Percentiles rank a stretch among this genome's conserved stretches.
These are phyloP conservation scores for Cyclophora punctaria DNA, from an alignment of 2,888 invertebrate genomes.

Conservation along the genomic window DNA sequence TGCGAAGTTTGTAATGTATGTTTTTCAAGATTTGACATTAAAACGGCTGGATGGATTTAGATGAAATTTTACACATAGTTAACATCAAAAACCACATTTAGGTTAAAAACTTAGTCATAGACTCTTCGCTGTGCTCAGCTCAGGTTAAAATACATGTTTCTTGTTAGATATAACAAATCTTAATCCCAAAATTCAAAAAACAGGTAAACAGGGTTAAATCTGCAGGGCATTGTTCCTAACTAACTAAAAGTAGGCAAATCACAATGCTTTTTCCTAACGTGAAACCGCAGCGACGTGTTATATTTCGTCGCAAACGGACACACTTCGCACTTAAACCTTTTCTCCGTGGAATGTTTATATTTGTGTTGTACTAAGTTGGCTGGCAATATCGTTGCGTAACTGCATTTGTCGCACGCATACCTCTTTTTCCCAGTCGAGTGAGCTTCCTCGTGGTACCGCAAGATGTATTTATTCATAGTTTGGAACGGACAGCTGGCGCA, in stretches of 20 bases:
- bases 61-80: too few relatives aligned
- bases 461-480: slow-evolving; percentile 63
- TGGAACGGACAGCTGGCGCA: slow-evolving; percentile 60
- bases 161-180: too few relatives aligned
- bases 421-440: slow-evolving; percentile 57
- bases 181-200: too few relatives aligned
- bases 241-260: slow-evolving; percentile 59
- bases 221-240: too few relatives aligned
- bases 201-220: too few relatives aligned
- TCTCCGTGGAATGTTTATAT: slow-evolving; percentile 62
- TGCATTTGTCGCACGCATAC: slow-evolving; percentile 58
- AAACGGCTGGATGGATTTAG: too few relatives aligned
- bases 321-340: slow-evolving; percentile 63
- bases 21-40: too few relatives aligned
- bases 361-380: slow-evolving; percentile 65
- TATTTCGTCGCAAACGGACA: slow-evolving; percentile 67
- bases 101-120: too few relatives aligned
- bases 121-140: too few relatives aligned
- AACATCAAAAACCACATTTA: too few relatives aligned
- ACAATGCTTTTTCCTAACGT: slow-evolving; percentile 68
- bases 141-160: too few relatives aligned
- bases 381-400: slow-evolving; percentile 60
- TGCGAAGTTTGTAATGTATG: too few relatives aligned
- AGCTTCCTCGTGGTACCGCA: slow-evolving; percentile 62
- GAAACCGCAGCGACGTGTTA: slow-evolving; percentile 62